Base-by-base conservation (phyloP, 2,888 invertebrate genomes). In the Drosophila histrio region DNA sequence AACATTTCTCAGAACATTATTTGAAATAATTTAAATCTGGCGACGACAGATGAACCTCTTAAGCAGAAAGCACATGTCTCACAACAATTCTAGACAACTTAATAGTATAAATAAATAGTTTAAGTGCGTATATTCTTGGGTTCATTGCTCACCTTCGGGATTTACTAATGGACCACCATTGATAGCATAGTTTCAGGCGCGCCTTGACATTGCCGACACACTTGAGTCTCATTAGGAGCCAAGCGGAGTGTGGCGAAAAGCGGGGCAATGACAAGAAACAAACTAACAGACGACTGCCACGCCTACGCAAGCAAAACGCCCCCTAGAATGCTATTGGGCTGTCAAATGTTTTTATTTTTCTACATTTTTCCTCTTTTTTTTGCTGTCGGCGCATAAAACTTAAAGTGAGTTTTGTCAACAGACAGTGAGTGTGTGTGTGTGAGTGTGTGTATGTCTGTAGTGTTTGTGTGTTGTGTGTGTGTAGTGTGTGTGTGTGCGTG, bases 191-290 rank as follows among this genome's bases (percentile, higher is more conserved):
- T 47, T 67, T 56, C 43, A 47, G 58, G 47, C n/a, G 34, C 41
- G 68, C 61, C 75, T 72, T 75, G 72, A 75, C 65, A 81, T 73
- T 73, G 66, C 30, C 36, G 22, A 17, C 46, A 52, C 63, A 50
- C 49, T 61, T 52, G 47, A 44, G 50, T 39, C 72, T 78, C 75
- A 79, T 82, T 85, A 79, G 56, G 60, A 43, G 54, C 53, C 61
- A 52, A 1, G 24, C 4, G n/a, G 11, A 15, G 36, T 3, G 19
- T 3, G 26, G 21, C 36, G n/a, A 41, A 49, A 30, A 36, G 41
- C 13, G 54, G 52, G 39, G 56, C 44, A 46, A 59, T 66, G 50
- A 80, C 72, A 62, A 56, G 64, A 77, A 60, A 44, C 72, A 77
- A 61, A 74, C 67, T 64, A 60, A 56, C 41, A 44, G 59, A 46